A percentile compares a stretch with the other conserved stretches of the same genome.
Conservation (phyloP, 2,888 invertebrate species). For the Morpho deidamia region DNA sequence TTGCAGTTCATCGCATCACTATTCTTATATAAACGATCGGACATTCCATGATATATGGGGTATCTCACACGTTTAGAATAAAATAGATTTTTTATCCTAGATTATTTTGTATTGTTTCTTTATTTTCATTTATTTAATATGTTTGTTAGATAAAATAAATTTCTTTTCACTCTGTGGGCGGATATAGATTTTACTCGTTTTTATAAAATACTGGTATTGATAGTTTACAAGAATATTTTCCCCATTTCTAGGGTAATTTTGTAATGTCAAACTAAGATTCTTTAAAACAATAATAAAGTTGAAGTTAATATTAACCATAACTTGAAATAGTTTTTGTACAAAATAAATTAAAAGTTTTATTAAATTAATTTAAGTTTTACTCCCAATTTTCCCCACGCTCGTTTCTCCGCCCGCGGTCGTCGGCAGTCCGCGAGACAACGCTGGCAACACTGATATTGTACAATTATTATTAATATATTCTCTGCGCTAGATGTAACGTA, state of each 20-base stretch:
- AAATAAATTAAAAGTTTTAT: too few relatives aligned
- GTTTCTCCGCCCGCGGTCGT: neutral
- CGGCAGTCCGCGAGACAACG: neutral
- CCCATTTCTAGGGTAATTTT: too few relatives aligned
- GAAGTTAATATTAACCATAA: too few relatives aligned
- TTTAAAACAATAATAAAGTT: too few relatives aligned
- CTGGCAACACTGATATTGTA: slow-evolving; percentile 48
- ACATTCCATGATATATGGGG: slow-evolving; percentile 55
- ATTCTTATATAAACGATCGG: slow-evolving; percentile 32
- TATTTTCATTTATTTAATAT: slow-evolving; percentile 10
- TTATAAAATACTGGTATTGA: too few relatives aligned
- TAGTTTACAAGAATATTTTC: too few relatives aligned
- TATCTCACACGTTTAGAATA: slow-evolving; percentile 16
- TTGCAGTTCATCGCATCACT: slow-evolving; percentile 4
- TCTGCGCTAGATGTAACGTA: slow-evolving; percentile 55
- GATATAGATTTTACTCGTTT: neutral
- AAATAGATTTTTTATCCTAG: slow-evolving; percentile 5
- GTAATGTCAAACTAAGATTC: too few relatives aligned
- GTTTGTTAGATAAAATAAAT: neutral
- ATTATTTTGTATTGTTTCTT: slow-evolving; percentile 6
- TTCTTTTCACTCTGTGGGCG: neutral
- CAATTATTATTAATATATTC: slow-evolving; percentile 48
- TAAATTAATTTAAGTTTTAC: too few relatives aligned
- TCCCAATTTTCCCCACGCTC: too few relatives aligned
- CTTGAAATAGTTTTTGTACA: too few relatives aligned